Percentiles rank a stretch among this genome's conserved stretches.
Conservation (phyloP, 2,888 invertebrate genomes). For the Brenthis daphne region DNA sequence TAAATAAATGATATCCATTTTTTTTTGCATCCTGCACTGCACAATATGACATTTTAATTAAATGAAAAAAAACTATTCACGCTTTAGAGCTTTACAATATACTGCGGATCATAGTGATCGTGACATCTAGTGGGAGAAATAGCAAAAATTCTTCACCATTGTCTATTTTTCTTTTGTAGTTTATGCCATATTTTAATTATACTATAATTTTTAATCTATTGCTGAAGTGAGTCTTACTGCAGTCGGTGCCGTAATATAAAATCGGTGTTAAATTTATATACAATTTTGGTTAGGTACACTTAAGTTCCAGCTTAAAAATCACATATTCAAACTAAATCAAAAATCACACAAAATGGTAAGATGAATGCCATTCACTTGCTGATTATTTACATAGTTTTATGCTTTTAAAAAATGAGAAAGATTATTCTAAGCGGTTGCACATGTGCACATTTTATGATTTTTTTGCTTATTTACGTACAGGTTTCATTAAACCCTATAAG, state of each 20-base stretch:
- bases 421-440: constrained; percentile 30
- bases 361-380: neutral
- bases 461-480: constrained; percentile 63
- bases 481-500: constrained; percentile 96
- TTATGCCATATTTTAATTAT: constrained; percentile 1
- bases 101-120: no score
- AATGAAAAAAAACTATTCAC: no score
- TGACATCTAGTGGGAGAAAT: no score
- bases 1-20: no score
- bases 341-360: constrained; percentile 32
- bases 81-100: no score
- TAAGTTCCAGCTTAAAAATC: neutral
- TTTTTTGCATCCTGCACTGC: no score
- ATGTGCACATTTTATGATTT: constrained; percentile 37
- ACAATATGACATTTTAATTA: no score
- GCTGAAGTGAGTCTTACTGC: neutral
- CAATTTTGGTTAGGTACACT: constrained; percentile 6
- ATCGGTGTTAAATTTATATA: constrained; percentile 1
- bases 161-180: neutral
- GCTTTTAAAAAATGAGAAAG: neutral
- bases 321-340: neutral
- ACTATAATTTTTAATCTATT: constrained; percentile 11
- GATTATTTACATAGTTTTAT: neutral
- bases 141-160: neutral
- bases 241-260: constrained; percentile 2